These are phyloP conservation scores for Varanus komodoensis DNA, from an alignment of 2,113 vertebrate species.

Conservation along the genomic window DNA sequence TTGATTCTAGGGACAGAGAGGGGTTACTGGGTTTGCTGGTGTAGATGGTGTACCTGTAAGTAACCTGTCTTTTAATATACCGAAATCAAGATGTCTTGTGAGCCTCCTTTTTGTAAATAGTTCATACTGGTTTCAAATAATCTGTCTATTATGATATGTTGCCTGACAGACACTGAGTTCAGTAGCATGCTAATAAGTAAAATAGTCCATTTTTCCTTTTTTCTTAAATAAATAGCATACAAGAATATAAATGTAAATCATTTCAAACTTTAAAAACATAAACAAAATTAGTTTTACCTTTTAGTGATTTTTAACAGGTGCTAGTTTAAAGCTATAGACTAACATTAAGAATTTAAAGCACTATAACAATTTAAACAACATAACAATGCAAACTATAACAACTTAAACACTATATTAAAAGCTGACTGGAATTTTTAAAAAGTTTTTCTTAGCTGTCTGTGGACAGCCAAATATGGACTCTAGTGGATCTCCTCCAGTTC, in stretches of 20 bases:
- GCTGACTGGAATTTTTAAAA: background rate
- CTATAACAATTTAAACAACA: background rate
- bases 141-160: constrained; percentile 53
- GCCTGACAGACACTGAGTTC: constrained; percentile 17
- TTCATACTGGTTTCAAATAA: constrained; percentile 35
- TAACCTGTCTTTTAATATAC: constrained; percentile 41
- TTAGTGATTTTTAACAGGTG: no score
- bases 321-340: background rate
- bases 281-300: background rate
- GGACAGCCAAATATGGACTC: background rate
- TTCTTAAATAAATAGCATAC: background rate
- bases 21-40: constrained; percentile 92
- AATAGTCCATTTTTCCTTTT: background rate
- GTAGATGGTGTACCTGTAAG: constrained; percentile 93
- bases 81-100: constrained; percentile 12
- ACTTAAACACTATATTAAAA: background rate
- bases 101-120: constrained; percentile 27
- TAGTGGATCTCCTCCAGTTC: background rate
- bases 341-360: background rate
- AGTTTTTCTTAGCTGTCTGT: background rate
- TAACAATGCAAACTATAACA: no score
- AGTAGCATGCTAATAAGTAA: fast-evolving
- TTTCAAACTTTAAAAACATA: background rate
- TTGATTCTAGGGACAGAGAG: constrained; percentile 86
- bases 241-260: background rate